These are phyloP conservation scores for Drosophila pseudotalamancana DNA, from an alignment of 2,888 invertebrate genomes.

Conservation along the genomic window DNA sequence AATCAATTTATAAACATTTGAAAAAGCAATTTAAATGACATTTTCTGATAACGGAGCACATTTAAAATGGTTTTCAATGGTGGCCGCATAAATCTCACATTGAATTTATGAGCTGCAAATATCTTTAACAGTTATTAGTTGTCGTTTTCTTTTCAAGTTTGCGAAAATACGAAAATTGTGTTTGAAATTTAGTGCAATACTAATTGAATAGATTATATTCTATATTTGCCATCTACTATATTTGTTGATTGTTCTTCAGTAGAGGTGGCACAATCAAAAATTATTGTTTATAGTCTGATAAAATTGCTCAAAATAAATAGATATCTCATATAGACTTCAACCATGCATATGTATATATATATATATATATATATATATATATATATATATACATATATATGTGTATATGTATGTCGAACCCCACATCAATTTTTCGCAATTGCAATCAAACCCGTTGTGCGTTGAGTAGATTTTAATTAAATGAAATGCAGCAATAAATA, in stretches of 20 bases:
- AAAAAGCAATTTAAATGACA: conserved; percentile 57
- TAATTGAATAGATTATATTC: no score
- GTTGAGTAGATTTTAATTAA: conserved; percentile 43
- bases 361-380: no score
- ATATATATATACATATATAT: no score
- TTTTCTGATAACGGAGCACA: conserved; percentile 39
- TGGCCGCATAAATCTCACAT: conserved; percentile 16
- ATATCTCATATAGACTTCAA: conserved; percentile 6
- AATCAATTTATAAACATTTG: conserved; percentile 58
- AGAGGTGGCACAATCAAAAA: not conserved
- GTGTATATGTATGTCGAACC: not conserved
- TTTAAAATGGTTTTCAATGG: conserved; percentile 16
- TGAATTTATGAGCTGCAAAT: conserved; percentile 29
- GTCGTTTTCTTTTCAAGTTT: not conserved
- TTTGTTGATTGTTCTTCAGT: not conserved
- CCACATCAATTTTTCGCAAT: not conserved
- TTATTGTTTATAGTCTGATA: not conserved
- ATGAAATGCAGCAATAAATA: conserved; percentile 33
- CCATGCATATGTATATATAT: no score
- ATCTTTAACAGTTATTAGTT: conserved; percentile 11
- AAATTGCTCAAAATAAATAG: conserved; percentile 17
- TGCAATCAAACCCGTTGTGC: conserved; percentile 7
- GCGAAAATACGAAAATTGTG: not conserved
- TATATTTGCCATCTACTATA: not conserved
- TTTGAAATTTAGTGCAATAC: not conserved